Percentiles rank a stretch among this genome's conserved stretches.
These are phyloP conservation scores for Aldrovandia affinis DNA, from an alignment of 2,797 vertebrate genomes.

Conservation along the genomic window DNA sequence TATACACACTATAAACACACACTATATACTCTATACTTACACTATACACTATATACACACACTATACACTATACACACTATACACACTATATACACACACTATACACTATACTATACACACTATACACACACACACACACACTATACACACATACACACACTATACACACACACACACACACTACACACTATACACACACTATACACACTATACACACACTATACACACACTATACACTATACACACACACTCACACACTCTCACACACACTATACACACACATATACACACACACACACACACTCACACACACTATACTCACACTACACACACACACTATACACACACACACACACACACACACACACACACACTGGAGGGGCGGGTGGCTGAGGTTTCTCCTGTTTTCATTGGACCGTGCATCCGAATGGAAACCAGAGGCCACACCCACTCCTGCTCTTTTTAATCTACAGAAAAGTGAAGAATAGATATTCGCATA, in stretches of 20 bases:
- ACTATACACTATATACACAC: too few relatives aligned
- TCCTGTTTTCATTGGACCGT: neutral
- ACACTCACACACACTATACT: constrained; percentile 40
- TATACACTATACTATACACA: too few relatives aligned
- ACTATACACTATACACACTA: too few relatives aligned
- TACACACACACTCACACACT: constrained; percentile 41
- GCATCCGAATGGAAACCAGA: neutral
- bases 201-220: constrained; percentile 43
- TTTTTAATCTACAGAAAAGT: neutral
- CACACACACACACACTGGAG: constrained; percentile 57
- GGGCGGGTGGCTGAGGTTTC: neutral
- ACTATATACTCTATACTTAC: too few relatives aligned
- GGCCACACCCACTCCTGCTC: neutral
- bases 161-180: constrained; percentile 43
- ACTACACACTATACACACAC: constrained; percentile 32
- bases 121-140: neutral
- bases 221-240: constrained; percentile 37
- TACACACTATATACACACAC: too few relatives aligned
- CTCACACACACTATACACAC: constrained; percentile 35
- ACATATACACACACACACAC: constrained; percentile 42
- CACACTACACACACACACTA: too few relatives aligned
- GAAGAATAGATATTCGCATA: neutral
- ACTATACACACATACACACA: constrained; percentile 48
- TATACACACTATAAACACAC: too few relatives aligned
- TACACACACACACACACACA: constrained; percentile 15